Evolutionary conservation across 2,888 invertebrate genomes (phyloP).

Genomic region (Nomada flava): DNA sequence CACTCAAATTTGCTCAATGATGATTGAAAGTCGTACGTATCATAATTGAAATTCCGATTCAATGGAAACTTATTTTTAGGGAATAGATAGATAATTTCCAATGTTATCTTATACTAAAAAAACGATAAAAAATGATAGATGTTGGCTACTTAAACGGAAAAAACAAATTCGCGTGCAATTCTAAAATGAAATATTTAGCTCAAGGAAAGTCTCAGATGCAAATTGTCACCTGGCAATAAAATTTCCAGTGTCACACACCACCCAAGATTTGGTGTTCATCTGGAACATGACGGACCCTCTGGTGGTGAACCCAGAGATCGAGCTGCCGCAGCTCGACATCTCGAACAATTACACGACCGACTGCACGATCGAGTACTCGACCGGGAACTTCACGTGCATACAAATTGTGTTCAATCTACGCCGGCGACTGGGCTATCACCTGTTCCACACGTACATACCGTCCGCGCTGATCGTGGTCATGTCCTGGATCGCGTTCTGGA

Average conservation of each 20-base stretch:
- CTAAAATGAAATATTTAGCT: too few relatives aligned
- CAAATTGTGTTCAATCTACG: slow-evolving; percentile 95
- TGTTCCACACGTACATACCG: slow-evolving; percentile 96
- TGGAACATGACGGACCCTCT: slow-evolving; percentile 95
- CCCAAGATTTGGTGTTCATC: slow-evolving; percentile 94
- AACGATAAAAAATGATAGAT: too few relatives aligned
- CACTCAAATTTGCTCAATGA: slow-evolving; percentile 96
- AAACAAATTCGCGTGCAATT: too few relatives aligned
- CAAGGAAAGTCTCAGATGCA: too few relatives aligned
- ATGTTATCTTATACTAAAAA: too few relatives aligned
- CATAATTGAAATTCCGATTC: neutral
- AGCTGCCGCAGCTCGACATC: slow-evolving; percentile 94
- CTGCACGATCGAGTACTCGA: slow-evolving; percentile 94
- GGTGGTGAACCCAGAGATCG: slow-evolving; percentile 94
- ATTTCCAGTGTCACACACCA: slow-evolving; percentile 93
- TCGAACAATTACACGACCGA: slow-evolving; percentile 95
- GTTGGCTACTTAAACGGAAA: too few relatives aligned
- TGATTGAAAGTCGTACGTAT: slow-evolving; percentile 96
- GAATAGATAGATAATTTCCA: neutral
- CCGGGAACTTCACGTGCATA: slow-evolving; percentile 96
- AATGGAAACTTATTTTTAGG: neutral
- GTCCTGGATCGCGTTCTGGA: slow-evolving; percentile 99
- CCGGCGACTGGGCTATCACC: slow-evolving; percentile 93
- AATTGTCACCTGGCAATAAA: neutral
- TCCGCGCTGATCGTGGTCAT: slow-evolving; percentile 96